Evolutionary conservation across 2,113 vertebrate species (phyloP), one percentile per base, ranked within the genome.

Genomic region (Eira barbara): DNA sequence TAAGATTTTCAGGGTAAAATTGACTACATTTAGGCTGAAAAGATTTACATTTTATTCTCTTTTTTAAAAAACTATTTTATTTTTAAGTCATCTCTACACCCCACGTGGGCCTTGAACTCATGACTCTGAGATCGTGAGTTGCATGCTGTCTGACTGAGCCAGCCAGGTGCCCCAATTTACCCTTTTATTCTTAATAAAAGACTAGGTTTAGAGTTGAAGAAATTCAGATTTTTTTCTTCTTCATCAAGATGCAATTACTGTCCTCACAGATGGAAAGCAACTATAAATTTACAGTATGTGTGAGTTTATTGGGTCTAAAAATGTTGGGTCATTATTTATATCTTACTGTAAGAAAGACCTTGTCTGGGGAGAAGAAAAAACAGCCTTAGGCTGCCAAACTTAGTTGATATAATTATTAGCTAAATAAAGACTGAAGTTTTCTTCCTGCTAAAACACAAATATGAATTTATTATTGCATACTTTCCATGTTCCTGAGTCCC

Each of bases 391-490:
- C 97, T 97, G 94, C 94, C 91, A 97, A 95, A 94, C 39, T 42
- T 57, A 20, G 80, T 91, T 94, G 94, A 92, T 80, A 76, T 74
- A 93, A 97, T 97, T 97, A 90, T 97, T 96, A 91, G 52, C 84
- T 86, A 67, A 97, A 89, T 84, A 89, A 92, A 94, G 71, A 90
- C 17, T 45, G 57, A 93, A 29, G 11, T 84, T 97, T 97, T 94
- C 71, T 96, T 95, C 80, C 27, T 85, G 80, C 57, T 89, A 55
- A 80, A 85, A 80, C 23, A 91, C 67, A 96, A 94, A 92, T 80
- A 71, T 39, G 34, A 63, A 84, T 87, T 82, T 69, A 57, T 96
- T 71, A 90, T 49, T 91, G 45, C 9, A 84, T 4, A 29, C 15
- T 89, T 57, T 47, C 47, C 57, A 80, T 31, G 34, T 79, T 82